Evolutionary conservation across 2,797 vertebrate species (phyloP), one percentile per base, ranked within the genome.

Genomic region (Nothura maculosa): DNA sequence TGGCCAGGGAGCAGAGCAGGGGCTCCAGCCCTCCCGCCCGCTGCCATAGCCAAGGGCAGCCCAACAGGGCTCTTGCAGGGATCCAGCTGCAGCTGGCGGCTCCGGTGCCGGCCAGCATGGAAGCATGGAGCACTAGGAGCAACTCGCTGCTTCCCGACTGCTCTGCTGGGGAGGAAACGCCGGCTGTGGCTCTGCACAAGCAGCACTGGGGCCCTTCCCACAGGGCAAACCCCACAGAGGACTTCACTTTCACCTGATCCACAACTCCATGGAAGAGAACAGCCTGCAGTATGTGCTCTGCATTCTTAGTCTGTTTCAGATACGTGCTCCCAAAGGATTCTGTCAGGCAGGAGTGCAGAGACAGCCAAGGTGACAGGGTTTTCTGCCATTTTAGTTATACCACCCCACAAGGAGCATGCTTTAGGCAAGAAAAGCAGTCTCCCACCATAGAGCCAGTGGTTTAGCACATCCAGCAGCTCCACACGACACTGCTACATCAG

Each of bases 261-360:
- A 0, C 0, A 40, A 79, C 45, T 2, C 36, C 21, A 12, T n/a
- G 10, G 34, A 1, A 60, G 13, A 2, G 9, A 5, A 22, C 12
- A 12, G 9, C 7, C 27, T 58, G 40, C 67, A 67, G 57, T 8
- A 45, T 20, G 19, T 19, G 20, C 19, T 45, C 20, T 10, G 19
- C 45, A 10, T 48, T 48, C 47, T 24, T 48, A 24, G 47, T 22
- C 47, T 24, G 12, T 54, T 70, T 77, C 16, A 69, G 40, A 67
- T 20, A 19, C 6, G 34, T 20, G 10, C n/a, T 57, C 30, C 60
- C 70, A 79, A 50, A 79, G 52, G 63, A 92, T 10, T 20, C 52
- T 34, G 69, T 43, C 43, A 70, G 30, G 45, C 28, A 67, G 47
- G n/a, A 80, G 17, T 9, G n/a, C 54, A 92, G 28, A 81, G 10